Percentiles rank a stretch among this genome's conserved stretches.
These are phyloP conservation scores for Ceuthmochares aereus DNA, from an alignment of 2,113 vertebrate genomes.

Conservation along the genomic window DNA sequence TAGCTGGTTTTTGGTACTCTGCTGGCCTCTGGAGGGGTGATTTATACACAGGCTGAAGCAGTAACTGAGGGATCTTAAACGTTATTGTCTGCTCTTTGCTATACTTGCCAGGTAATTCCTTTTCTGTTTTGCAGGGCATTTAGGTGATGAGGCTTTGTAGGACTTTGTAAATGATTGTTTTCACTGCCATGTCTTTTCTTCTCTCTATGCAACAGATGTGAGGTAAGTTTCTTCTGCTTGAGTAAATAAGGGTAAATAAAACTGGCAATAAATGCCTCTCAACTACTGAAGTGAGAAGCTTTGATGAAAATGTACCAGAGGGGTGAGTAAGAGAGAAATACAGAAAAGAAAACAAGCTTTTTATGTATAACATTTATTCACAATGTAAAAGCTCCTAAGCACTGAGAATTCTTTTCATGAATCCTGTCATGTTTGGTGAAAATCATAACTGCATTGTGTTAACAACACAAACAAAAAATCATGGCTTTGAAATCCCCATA, in stretches of 20 bases:
- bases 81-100: neutral
- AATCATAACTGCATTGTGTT: neutral
- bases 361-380: neutral
- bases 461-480: neutral
- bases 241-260: neutral
- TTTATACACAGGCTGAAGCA: neutral
- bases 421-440: neutral
- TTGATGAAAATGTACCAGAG: neutral
- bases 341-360: neutral
- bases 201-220: neutral
- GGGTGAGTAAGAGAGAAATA: neutral
- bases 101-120: neutral
- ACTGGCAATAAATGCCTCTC: neutral
- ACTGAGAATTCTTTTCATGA: neutral
- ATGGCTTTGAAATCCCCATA: neutral
- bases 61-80: neutral
- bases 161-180: neutral
- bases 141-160: neutral
- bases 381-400: neutral
- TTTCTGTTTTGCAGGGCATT: neutral
- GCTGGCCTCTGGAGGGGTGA: constrained; percentile 77
- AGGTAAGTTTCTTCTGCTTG: neutral
- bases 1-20: constrained; percentile 63
- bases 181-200: neutral
- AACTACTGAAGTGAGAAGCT: neutral